Conservation (phyloP, 2,888 invertebrate genomes). For the Erannis defoliaria region DNA sequence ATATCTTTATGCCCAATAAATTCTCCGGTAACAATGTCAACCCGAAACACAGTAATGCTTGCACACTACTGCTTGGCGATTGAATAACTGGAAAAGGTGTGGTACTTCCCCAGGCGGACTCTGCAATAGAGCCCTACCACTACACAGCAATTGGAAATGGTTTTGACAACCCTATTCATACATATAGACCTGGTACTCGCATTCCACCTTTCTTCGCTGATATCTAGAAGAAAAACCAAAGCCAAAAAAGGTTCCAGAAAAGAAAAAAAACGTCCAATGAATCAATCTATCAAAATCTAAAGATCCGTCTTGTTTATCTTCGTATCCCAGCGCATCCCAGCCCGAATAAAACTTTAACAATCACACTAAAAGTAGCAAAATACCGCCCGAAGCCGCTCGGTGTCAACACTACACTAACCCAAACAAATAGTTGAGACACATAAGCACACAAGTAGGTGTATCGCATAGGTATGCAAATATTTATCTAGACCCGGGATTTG, state of each 20-base stretch:
- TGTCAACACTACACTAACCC: slow-evolving; percentile 41
- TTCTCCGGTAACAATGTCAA: too few species aligned
- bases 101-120: too few species aligned
- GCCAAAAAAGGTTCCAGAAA: neutral
- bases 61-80: too few species aligned
- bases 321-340: slow-evolving; percentile 15
- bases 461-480: slow-evolving; percentile 44
- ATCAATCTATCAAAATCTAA: slow-evolving; percentile 16
- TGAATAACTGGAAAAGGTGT: too few species aligned
- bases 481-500: slow-evolving; percentile 42
- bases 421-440: slow-evolving; percentile 44
- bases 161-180: too few species aligned
- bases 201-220: neutral
- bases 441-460: slow-evolving; percentile 36
- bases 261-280: neutral
- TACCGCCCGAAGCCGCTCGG: slow-evolving; percentile 33
- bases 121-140: too few species aligned
- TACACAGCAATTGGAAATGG: too few species aligned
- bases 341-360: slow-evolving; percentile 34
- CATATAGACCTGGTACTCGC: neutral
- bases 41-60: too few species aligned
- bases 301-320: slow-evolving; percentile 27
- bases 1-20: too few species aligned
- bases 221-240: neutral
- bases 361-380: slow-evolving; percentile 38